Evolutionary conservation across 2,113 vertebrate species (phyloP).

Genomic region (Perca fluviatilis): DNA sequence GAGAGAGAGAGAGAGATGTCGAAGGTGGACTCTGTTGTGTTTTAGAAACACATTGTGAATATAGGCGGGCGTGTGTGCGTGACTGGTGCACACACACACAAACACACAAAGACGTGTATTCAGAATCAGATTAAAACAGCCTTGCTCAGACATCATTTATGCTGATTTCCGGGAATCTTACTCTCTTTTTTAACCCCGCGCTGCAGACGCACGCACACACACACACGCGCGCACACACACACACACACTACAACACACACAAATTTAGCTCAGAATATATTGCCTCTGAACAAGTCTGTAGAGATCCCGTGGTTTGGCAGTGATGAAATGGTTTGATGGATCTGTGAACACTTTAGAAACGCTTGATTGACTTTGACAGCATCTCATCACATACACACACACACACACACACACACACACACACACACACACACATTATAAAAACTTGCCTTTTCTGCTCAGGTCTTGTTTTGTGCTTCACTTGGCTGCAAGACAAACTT

Average conservation of each 20-base stretch:
- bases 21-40: slow-evolving; percentile 66
- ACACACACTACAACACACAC: neutral
- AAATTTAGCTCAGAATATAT: slow-evolving; percentile 12
- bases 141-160: slow-evolving; percentile 46
- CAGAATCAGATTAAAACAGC: slow-evolving; percentile 58
- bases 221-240: no score
- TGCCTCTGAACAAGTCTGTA: slow-evolving; percentile 34
- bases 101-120: slow-evolving; percentile 36
- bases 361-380: neutral
- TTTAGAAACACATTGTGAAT: slow-evolving; percentile 47
- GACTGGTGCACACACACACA: slow-evolving; percentile 9
- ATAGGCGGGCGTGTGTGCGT: slow-evolving; percentile 34
- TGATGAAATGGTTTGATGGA: slow-evolving; percentile 13
- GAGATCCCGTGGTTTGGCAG: slow-evolving; percentile 43
- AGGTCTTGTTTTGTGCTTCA: neutral
- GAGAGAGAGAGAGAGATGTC: slow-evolving; percentile 21
- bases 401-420: neutral
- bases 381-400: neutral
- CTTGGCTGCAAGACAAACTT: neutral
- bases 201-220: slow-evolving; percentile 3
- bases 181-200: neutral
- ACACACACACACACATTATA: no score
- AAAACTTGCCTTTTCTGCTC: no score
- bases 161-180: slow-evolving; percentile 28
- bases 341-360: slow-evolving; percentile 11